Evolutionary conservation across 2,797 vertebrate species (phyloP).

Genomic region (Syngnathus rostellatus): DNA sequence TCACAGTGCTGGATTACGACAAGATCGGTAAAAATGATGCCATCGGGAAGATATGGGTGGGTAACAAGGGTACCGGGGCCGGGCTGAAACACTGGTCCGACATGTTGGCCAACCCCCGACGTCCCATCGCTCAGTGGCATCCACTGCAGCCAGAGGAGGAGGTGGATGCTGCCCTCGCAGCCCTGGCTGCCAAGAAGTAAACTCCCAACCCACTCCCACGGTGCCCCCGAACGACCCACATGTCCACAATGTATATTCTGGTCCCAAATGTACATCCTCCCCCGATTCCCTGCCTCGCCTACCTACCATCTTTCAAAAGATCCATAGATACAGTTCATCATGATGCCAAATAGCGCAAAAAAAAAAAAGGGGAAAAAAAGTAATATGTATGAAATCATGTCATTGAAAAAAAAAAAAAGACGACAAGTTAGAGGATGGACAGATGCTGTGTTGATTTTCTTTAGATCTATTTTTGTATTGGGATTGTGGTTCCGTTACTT

Average conservation of each 20-base stretch:
- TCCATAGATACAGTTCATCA: constrained; percentile 43
- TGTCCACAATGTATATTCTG: constrained; percentile 47
- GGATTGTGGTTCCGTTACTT: constrained; percentile 62
- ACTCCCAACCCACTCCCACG: constrained; percentile 27
- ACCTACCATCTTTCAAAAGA: constrained; percentile 40
- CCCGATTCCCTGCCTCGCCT: constrained; percentile 15
- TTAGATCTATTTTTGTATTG: constrained; percentile 73
- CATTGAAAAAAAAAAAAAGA: constrained; percentile 52
- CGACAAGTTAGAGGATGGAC: constrained; percentile 54
- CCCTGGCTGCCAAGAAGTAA: constrained; percentile 90
- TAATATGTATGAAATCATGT: constrained; percentile 46
- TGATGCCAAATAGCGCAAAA: constrained; percentile 53
- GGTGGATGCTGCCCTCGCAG: constrained; percentile 78
- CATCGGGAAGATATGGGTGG: constrained; percentile 94
- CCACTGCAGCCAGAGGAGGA: constrained; percentile 95
- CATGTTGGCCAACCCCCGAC: constrained; percentile 94
- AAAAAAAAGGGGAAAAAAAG: constrained; percentile 16
- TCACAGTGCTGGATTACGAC: constrained; percentile 97
- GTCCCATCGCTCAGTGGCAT: constrained; percentile 98
- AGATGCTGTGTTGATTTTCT: constrained; percentile 65
- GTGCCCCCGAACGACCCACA: constrained; percentile 15
- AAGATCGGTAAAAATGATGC: constrained; percentile 97
- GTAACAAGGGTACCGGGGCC: constrained; percentile 81
- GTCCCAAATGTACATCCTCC: constrained; percentile 33
- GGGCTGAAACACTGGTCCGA: constrained; percentile 97